Percentiles rank a stretch among this genome's conserved stretches.
Evolutionary conservation across 2,888 invertebrate genomes (phyloP).

Genomic region (Cephus spinipes): DNA sequence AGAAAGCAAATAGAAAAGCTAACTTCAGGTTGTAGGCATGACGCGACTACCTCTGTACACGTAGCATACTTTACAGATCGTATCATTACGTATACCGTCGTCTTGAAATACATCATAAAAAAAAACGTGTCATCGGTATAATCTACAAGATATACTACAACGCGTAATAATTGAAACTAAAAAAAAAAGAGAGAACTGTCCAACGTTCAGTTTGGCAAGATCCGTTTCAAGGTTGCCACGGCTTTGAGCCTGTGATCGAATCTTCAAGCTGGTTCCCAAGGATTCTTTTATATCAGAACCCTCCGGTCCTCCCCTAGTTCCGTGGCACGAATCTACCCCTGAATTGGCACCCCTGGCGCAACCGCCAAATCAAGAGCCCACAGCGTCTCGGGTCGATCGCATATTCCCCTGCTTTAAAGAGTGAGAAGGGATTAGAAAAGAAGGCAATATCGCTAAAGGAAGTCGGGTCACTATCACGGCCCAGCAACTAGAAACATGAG

Average conservation of each 20-base stretch:
- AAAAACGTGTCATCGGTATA: not conserved
- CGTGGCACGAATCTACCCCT: conserved; percentile 40
- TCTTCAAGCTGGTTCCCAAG: conserved; percentile 65
- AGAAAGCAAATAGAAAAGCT: not conserved
- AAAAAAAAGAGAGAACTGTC: not conserved
- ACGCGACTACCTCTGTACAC: not conserved
- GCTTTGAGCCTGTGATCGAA: conserved; percentile 61
- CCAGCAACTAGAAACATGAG: not conserved
- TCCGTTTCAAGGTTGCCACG: conserved; percentile 23
- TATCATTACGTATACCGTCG: not conserved
- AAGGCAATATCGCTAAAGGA: not conserved
- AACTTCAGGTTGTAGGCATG: not conserved
- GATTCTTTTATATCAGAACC: conserved; percentile 58
- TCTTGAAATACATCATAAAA: not conserved
- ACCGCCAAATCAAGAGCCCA: conserved; percentile 30
- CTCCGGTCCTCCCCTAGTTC: conserved; percentile 49
- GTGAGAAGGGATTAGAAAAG: not conserved
- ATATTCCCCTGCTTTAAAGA: not conserved
- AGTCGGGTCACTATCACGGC: not conserved
- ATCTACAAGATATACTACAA: not conserved
- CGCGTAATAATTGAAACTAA: not conserved
- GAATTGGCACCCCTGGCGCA: conserved; percentile 45
- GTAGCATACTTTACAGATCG: no score
- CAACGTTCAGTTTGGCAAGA: conserved; percentile 2
- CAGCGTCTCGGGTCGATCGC: not conserved